These are phyloP conservation scores for Anguilla obscura DNA, from an alignment of 2,797 vertebrate genomes.

Conservation along the genomic window DNA sequence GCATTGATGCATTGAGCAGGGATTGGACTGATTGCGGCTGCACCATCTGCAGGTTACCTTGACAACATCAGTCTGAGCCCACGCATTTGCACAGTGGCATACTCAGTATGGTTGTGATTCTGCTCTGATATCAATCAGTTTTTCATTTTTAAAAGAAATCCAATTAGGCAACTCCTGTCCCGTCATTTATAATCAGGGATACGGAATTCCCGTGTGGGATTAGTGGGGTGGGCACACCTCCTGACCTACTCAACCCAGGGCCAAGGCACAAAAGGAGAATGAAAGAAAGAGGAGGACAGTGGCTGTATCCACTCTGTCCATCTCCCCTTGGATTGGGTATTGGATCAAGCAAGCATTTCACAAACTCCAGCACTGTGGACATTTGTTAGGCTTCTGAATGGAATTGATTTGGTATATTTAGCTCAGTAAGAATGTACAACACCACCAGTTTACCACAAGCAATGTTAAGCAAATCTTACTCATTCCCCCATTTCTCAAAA, in stretches of 20 bases:
- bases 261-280: neutral
- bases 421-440: neutral
- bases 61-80: neutral
- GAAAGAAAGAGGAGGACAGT: neutral
- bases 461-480: neutral
- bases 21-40: neutral
- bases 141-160: neutral
- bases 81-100: neutral
- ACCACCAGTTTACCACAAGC: neutral
- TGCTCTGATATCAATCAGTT: neutral
- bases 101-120: neutral
- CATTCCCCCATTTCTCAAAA: neutral
- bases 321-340: neutral
- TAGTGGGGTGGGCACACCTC: neutral
- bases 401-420: neutral
- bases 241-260: neutral
- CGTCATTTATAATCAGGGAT: neutral
- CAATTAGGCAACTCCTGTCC: neutral
- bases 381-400: neutral
- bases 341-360: neutral
- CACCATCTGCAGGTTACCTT: conserved; percentile 3
- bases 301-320: neutral
- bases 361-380: neutral
- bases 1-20: neutral
- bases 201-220: neutral